Conservation (phyloP, 2,888 invertebrate species). For the Odontocolon sp. region DNA sequence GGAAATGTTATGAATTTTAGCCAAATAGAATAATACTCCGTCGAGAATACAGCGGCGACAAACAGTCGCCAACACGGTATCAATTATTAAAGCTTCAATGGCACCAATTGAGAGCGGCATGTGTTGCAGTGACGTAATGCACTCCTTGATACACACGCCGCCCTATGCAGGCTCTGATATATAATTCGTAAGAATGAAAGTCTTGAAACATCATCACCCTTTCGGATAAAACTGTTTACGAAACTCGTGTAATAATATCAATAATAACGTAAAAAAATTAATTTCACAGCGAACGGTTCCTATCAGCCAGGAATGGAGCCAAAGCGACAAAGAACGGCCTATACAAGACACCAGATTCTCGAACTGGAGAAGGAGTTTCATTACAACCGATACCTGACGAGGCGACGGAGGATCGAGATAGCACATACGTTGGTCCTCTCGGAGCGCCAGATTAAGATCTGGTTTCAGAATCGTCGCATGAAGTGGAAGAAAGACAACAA, state of each 20-base stretch:
- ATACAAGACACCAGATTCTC: constrained; percentile 98
- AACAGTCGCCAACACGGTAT: constrained; percentile 43
- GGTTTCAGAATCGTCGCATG: constrained; percentile 93
- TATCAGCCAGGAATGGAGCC: constrained; percentile 97
- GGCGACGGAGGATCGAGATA: constrained; percentile 97
- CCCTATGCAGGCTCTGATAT: not conserved
- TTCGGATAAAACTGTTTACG: not conserved
- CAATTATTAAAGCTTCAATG: constrained; percentile 56
- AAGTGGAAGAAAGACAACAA: constrained; percentile 95
- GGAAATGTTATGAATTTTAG: constrained; percentile 35
- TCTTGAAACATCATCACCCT: not conserved
- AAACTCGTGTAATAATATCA: not conserved
- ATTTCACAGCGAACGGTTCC: constrained; percentile 90
- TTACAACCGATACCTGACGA: constrained; percentile 97
- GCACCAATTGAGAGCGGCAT: constrained; percentile 58
- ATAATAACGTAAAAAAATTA: constrained; percentile 36
- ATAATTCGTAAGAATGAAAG: not conserved
- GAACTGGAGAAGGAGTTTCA: constrained; percentile 99
- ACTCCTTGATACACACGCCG: constrained; percentile 3
- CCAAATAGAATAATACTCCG: constrained; percentile 13
- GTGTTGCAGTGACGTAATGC: constrained; percentile 46
- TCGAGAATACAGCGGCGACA: constrained; percentile 24
- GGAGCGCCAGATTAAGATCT: constrained; percentile 94
- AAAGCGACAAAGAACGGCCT: constrained; percentile 97
- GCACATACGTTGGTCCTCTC: constrained; percentile 97